phyloP scores from a whole-genome alignment of 2,888 invertebrate genomes.

The Drosophila infuscata region DNA sequence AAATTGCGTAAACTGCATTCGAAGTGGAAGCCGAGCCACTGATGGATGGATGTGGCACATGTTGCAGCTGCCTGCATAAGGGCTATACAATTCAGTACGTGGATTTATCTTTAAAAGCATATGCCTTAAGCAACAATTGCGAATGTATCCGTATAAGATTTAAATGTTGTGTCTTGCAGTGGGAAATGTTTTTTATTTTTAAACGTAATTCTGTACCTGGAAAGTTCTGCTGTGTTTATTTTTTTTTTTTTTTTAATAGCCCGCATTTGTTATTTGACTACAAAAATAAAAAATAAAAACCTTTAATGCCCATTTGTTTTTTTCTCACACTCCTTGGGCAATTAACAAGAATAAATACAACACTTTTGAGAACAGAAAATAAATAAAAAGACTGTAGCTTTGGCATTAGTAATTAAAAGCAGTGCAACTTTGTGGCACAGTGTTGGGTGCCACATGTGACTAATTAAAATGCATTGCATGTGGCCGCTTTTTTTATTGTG shows the following conservation, averaged over 20 bases:
- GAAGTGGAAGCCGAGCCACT: conserved; percentile 44
- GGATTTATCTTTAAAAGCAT: conserved; percentile 12
- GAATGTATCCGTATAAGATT: background rate
- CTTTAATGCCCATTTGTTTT: background rate
- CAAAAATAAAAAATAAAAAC: background rate
- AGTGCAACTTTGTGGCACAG: conserved; percentile 15
- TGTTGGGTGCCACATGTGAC: conserved; percentile 32
- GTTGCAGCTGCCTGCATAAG: conserved; percentile 33
- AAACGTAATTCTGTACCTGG: background rate
- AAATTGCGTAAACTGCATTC: conserved; percentile 59
- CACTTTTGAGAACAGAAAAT: conserved; percentile 28
- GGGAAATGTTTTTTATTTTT: background rate
- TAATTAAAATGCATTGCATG: conserved; percentile 69
- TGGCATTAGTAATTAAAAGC: conserved; percentile 37
- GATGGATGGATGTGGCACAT: conserved; percentile 40
- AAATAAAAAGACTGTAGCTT: conserved; percentile 8
- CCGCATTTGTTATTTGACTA: background rate
- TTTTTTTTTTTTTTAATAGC: background rate
- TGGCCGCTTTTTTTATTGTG: conserved; percentile 26
- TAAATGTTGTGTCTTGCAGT: background rate
- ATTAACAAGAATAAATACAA: conserved; percentile 63
- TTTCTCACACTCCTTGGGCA: conserved; percentile 18
- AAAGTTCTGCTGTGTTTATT: background rate
- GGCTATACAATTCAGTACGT: conserved; percentile 20
- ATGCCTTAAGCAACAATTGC: background rate